These are phyloP conservation scores for Lamprologus sp. DNA, from an alignment of 2,113 vertebrate genomes.

Conservation along the genomic window DNA sequence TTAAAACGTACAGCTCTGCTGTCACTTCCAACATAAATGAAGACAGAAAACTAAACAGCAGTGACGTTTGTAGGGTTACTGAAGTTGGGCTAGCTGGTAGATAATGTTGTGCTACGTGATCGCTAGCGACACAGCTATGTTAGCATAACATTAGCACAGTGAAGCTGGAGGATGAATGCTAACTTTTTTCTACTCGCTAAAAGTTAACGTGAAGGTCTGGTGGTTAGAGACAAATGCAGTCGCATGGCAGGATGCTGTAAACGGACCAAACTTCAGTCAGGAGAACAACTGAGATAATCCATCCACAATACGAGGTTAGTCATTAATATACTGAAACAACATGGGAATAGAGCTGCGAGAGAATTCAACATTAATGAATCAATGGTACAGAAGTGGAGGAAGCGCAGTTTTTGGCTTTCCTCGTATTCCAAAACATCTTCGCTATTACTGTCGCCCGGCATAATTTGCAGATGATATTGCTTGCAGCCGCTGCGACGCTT, in stretches of 20 bases:
- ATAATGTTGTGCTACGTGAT: no score
- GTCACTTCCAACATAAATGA: no score
- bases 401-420: not conserved
- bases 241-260: rapidly evolving
- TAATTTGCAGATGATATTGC: not conserved
- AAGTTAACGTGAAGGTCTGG: rapidly evolving
- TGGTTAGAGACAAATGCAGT: rapidly evolving
- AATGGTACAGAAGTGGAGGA: rapidly evolving
- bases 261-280: rapidly evolving
- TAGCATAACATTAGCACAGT: no score
- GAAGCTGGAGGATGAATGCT: no score
- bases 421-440: rapidly evolving
- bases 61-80: rapidly evolving
- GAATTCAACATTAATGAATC: rapidly evolving
- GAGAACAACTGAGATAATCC: not conserved
- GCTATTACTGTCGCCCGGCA: not conserved
- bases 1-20: no score
- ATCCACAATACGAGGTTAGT: not conserved
- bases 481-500: not conserved
- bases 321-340: not conserved
- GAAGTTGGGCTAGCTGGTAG: no score
- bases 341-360: rapidly evolving
- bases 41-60: no score
- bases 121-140: no score
- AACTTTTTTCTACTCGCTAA: no score